Base-by-base conservation (phyloP, 2,797 vertebrate species). In the Podarcis siculus region DNA sequence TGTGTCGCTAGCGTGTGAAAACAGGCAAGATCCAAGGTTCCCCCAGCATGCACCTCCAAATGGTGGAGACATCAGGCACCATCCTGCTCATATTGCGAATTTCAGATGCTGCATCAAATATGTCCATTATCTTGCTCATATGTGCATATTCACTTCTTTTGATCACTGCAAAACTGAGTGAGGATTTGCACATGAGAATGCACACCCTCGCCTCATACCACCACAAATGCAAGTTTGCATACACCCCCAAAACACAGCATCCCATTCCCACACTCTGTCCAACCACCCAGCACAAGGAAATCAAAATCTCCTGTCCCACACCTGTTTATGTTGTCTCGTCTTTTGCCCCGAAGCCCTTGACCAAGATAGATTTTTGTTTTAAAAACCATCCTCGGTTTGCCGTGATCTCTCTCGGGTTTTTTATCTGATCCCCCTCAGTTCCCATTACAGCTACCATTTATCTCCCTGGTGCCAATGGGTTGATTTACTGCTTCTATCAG, bases 401-500 rank as follows among this genome's bases (percentile, higher is more conserved):
- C 5, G 81, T 0, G 0, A 21, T 37, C 0, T 79, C 82, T 88
- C 84, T 66, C 83, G 64, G 12, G 2, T 39, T 77, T 72, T 55
- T 13, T 7, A 23, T 82, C 73, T 82, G n/a, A 67, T 92, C 45
- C 75, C n/a, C 72, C 84, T 91, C 49, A 55, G 73, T 90, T 92
- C 81, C 35, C 81, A 83, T 89, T 91, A 91, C 61, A 91, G 81
- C 77, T 71, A 84, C 90, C 81, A 86, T 91, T 93, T 84, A 83
- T 93, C 91, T 86, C 88, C 71, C 42, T 85, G 81, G 81, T 86
- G 82, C 73, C 37, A 9, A 81, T 86, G 89, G 85, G 67, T 35
- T 93, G 91, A 94, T 92, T 93, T 92, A 94, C 90, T 67, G 79
- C 84, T 75, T 90, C 1, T 0, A 87, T 91, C 89, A 88, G 83